These are phyloP conservation scores for Thinocorus orbignyianus DNA, from an alignment of 2,113 vertebrate genomes.

Conservation along the genomic window DNA sequence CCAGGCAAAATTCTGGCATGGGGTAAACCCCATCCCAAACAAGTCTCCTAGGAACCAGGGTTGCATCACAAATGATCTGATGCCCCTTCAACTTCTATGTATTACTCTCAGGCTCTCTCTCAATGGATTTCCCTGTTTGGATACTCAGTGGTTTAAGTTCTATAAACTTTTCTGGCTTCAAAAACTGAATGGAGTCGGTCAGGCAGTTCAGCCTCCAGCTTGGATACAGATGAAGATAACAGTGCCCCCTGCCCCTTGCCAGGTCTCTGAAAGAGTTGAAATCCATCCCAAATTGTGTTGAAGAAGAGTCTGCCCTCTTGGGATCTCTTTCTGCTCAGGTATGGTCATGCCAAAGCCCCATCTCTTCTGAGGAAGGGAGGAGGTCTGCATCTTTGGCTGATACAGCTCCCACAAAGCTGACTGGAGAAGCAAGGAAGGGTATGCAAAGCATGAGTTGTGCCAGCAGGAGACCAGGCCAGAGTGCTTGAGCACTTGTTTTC, in stretches of 20 bases:
- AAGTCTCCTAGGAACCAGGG: neutral
- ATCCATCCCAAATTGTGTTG: neutral
- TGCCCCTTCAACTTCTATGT: neutral
- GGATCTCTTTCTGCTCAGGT: neutral
- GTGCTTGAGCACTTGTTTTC: neutral
- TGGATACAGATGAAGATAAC: neutral
- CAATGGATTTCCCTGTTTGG: neutral
- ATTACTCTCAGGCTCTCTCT: neutral
- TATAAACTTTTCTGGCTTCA: neutral
- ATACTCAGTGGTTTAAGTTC: neutral
- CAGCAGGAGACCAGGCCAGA: neutral
- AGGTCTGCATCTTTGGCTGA: neutral
- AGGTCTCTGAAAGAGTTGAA: neutral
- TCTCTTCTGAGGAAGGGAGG: neutral
- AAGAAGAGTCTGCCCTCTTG: neutral
- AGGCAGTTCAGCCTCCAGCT: neutral
- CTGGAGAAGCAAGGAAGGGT: conserved; percentile 1
- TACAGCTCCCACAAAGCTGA: neutral
- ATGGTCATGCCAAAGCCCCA: neutral
- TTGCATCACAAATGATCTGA: neutral
- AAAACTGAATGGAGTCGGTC: neutral
- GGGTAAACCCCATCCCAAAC: neutral
- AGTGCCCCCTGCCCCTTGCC: neutral
- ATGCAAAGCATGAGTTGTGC: neutral
- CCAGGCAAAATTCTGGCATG: neutral